Conservation (phyloP, 92 coral and sea anemone species). For the Epizoanthus scotinus region DNA sequence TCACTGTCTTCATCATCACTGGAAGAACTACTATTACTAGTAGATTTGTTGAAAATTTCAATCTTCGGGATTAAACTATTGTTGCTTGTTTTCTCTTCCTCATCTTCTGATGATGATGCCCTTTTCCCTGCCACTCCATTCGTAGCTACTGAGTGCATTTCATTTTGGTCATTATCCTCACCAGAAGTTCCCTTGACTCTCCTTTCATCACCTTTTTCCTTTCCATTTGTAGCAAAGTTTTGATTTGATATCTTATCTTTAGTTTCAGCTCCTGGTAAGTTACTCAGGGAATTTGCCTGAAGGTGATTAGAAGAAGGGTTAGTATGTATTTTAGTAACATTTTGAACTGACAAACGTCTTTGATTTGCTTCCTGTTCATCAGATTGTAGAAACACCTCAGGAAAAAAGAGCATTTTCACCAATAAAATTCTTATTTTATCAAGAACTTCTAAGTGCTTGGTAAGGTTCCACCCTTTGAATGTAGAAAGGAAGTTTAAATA, state of each 20-base stretch:
- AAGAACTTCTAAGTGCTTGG: not conserved
- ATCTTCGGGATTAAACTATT: conserved; percentile 10
- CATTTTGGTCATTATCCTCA: not conserved
- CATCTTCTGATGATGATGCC: not conserved
- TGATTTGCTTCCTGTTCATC: not conserved
- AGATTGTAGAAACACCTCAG: conserved; percentile 7
- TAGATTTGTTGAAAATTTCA: conserved; percentile 36
- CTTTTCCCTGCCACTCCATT: conserved; percentile 33
- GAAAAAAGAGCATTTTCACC: conserved; percentile 21
- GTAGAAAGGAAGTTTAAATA: not conserved
- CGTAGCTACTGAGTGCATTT: conserved; percentile 21
- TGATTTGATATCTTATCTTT: not conserved
- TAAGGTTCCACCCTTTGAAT: not conserved
- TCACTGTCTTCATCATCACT: conserved; percentile 37
- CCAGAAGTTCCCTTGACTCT: not conserved
- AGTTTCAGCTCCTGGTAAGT: not conserved
- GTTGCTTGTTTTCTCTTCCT: not conserved
- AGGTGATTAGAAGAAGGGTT: not conserved
- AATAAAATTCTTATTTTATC: not conserved
- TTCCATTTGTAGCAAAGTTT: not conserved
- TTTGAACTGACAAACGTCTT: not conserved
- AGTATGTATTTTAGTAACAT: not conserved
- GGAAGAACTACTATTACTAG: conserved; percentile 40
- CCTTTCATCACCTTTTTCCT: conserved; percentile 5
- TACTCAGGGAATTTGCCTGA: not conserved